Conservation (phyloP, 2,888 invertebrate genomes). For the Eulithis testata region DNA sequence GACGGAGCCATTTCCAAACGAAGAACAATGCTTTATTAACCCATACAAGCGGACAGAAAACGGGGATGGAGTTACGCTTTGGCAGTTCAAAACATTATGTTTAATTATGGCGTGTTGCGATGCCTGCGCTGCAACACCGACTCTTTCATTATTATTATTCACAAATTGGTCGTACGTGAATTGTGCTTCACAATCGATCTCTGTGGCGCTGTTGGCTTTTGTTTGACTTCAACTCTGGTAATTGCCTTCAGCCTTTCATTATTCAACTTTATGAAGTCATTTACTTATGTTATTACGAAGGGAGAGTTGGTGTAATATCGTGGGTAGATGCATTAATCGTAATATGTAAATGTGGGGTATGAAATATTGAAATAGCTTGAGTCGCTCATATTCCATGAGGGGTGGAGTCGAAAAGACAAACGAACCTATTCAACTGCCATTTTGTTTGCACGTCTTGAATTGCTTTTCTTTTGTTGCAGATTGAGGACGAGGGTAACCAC, state of each 20-base stretch:
- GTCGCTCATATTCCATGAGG: conserved; percentile 61
- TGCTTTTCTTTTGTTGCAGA: conserved; percentile 86
- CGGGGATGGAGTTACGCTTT: conserved; percentile 56
- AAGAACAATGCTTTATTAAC: conserved; percentile 57
- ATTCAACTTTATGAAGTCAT: conserved; percentile 84
- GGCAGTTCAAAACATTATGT: conserved; percentile 71
- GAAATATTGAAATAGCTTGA: conserved; percentile 79
- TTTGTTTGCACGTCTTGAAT: conserved; percentile 6
- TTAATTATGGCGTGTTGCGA: conserved; percentile 64
- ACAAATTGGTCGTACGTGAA: conserved; percentile 82
- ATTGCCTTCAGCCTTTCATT: conserved; percentile 84
- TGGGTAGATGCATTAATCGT: conserved; percentile 83
- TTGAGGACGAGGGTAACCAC: conserved; percentile 99
- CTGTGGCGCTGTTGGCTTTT: conserved; percentile 72
- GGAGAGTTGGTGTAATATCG: conserved; percentile 78
- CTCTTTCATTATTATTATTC: conserved; percentile 81
- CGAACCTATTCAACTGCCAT: conserved; percentile 18
- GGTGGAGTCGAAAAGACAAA: conserved; percentile 24
- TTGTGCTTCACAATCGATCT: conserved; percentile 80
- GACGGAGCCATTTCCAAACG: conserved; percentile 56
- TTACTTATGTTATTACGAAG: conserved; percentile 82
- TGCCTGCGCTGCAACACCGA: conserved; percentile 65
- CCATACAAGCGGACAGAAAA: conserved; percentile 52
- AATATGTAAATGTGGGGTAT: conserved; percentile 81
- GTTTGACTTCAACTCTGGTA: conserved; percentile 83